Evolutionary conservation across 2,888 invertebrate genomes (phyloP).

Genomic region (Baronia brevicornis): DNA sequence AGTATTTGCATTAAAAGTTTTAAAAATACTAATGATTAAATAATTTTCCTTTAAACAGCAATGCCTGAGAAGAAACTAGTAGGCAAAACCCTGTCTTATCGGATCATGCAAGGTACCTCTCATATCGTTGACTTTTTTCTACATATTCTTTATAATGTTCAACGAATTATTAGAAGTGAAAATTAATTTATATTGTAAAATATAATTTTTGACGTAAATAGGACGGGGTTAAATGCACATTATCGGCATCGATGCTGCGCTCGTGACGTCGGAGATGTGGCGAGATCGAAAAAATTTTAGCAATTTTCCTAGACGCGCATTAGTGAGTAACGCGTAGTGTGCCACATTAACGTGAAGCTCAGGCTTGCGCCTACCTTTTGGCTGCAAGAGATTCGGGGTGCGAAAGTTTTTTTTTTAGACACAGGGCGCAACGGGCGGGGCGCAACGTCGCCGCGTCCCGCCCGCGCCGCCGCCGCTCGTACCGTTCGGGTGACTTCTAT

Average conservation of each 20-base stretch:
- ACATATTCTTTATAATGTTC: too few relatives aligned
- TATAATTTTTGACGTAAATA: constrained; percentile 8
- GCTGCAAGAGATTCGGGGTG: constrained; percentile 36
- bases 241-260: constrained; percentile 21
- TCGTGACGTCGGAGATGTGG: constrained; percentile 38
- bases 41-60: too few relatives aligned
- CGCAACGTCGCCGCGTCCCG: constrained; percentile 39
- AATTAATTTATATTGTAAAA: too few relatives aligned
- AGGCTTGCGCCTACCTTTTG: constrained; percentile 57
- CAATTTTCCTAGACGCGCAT: constrained; percentile 52
- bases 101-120: too few relatives aligned
- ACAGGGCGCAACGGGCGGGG: constrained; percentile 38
- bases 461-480: constrained; percentile 35
- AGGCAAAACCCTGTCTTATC: too few relatives aligned
- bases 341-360: constrained; percentile 26
- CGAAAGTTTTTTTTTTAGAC: constrained; percentile 40
- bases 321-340: constrained; percentile 30
- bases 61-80: too few relatives aligned
- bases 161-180: too few relatives aligned
- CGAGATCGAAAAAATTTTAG: constrained; percentile 57
- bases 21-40: too few relatives aligned
- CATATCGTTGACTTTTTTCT: too few relatives aligned
- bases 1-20: too few relatives aligned
- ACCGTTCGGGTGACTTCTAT: constrained; percentile 50
- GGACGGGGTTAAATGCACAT: constrained; percentile 14